Percentiles rank a stretch among this genome's conserved stretches.
phyloP scores from a whole-genome alignment of 1,140 invertebrate species.

The Ctenoplectra terminalis region DNA sequence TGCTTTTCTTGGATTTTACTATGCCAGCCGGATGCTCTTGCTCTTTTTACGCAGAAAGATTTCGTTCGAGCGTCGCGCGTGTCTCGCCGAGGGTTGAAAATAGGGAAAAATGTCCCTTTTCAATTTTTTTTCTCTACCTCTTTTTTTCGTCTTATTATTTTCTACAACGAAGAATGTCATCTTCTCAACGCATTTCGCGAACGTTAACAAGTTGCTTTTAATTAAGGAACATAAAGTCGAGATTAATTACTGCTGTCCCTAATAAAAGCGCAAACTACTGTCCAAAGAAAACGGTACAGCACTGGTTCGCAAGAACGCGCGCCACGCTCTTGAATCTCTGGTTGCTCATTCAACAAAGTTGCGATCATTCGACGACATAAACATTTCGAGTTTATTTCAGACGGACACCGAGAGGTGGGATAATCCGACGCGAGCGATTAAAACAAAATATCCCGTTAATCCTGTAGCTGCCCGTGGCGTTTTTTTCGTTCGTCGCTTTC shows the following conservation, averaged over 20 bases:
- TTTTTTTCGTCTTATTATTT: constrained; percentile 1
- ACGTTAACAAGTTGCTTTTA: background rate
- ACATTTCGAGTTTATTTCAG: background rate
- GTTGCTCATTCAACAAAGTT: background rate
- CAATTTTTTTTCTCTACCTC: constrained; percentile 9
- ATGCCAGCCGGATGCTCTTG: background rate
- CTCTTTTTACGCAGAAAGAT: constrained; percentile 7
- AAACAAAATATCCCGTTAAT: constrained; percentile 33
- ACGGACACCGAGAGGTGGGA: background rate
- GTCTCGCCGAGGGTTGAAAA: background rate
- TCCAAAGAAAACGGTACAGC: background rate
- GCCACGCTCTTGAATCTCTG: too few relatives aligned
- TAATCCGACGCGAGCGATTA: background rate
- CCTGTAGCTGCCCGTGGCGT: background rate
- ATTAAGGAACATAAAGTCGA: background rate
- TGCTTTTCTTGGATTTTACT: constrained; percentile 31
- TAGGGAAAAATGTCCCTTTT: background rate
- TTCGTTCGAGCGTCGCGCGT: background rate
- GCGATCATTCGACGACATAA: background rate
- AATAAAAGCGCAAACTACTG: background rate
- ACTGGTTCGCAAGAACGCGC: too few relatives aligned
- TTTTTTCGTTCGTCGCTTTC: constrained; percentile 11
- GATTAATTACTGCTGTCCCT: constrained; percentile 21
- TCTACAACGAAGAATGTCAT: background rate
- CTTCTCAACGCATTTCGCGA: too few relatives aligned